Evolutionary conservation across 1,140 invertebrate species (phyloP), one percentile per base, ranked within the genome.

Genomic region (Oppia nitens): DNA sequence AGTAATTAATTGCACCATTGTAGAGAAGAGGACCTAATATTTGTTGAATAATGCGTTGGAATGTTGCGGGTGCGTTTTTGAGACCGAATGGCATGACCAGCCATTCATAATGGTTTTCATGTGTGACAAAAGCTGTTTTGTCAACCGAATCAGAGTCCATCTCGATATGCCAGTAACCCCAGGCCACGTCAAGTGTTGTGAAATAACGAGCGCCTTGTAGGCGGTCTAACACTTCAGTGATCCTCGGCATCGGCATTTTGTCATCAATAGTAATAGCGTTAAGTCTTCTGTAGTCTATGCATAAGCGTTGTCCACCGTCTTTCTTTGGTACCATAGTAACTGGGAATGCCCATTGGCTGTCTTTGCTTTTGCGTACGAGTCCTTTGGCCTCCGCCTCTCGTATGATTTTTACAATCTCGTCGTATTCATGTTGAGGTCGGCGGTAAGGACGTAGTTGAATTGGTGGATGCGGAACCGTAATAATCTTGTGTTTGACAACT

Each of bases 211-310:
- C 66, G 47, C 59, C 28, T 68, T 60, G 2, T 78, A 65, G 60
- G 2, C 50, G n/a, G 26, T 52, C 53, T 9, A 57, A 9, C 12
- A 65, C 64, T 25, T 75, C 73, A 9, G 75, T 69, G 24, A 77
- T 74, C 3, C 66, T 45, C 0, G 74, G 76, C 1, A 79, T 58
- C 64, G 78, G 77, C 64, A 72, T 78, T 45, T 62, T 66, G 63
- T 79, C 75, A 48, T 66, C 64, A 0, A 67, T 66, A 0, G 70
- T 76, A 0, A 55, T 66, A 55, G 14, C 3, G 64, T 79, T 78
- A n/a, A 79, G 55, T 20, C 55, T 48, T 24, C 75, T 48, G 63
- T 68, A 78, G 63, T 78, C 74, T 0, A 77, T 60, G 62, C 69
- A 75, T 60, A 75, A 60, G 59, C 71, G 62, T 53, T 48, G 21